Percentiles rank a stretch among this genome's conserved stretches.
Conservation (phyloP, 2,888 invertebrate genomes). For the Keiferia lycopersicella region DNA sequence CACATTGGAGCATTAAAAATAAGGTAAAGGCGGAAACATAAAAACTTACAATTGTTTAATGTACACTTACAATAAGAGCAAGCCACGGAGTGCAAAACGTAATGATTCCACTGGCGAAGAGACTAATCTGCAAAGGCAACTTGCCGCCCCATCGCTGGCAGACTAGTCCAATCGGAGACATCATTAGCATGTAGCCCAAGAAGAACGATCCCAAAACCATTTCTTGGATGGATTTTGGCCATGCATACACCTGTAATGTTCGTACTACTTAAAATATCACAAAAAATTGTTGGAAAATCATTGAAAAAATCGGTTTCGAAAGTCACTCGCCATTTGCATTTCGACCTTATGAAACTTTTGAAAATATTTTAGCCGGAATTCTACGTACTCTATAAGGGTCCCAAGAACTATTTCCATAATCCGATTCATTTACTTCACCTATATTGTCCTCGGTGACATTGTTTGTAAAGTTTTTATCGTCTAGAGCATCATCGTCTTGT, state of each 20-base stretch:
- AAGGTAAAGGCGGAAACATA: too few species aligned
- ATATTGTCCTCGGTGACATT: not conserved
- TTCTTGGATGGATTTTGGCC: slow-evolving; percentile 62
- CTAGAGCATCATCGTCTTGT: not conserved
- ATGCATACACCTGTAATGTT: slow-evolving; percentile 51
- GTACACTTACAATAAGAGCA: slow-evolving; percentile 48
- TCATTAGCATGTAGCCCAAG: slow-evolving; percentile 75
- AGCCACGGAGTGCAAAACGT: slow-evolving; percentile 56
- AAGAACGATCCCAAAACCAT: slow-evolving; percentile 73
- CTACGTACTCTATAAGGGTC: slow-evolving; percentile 37
- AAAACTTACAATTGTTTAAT: not conserved
- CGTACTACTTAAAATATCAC: too few species aligned
- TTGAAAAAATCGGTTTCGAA: too few species aligned
- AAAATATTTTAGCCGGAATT: too few species aligned
- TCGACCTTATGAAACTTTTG: too few species aligned
- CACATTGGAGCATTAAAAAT: too few species aligned
- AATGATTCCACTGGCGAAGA: slow-evolving; percentile 52
- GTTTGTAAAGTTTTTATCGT: not conserved
- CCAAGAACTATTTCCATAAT: slow-evolving; percentile 29
- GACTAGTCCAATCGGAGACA: slow-evolving; percentile 79
- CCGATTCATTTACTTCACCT: not conserved
- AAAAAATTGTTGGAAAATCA: too few species aligned
- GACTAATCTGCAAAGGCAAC: slow-evolving; percentile 68
- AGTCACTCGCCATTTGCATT: too few species aligned
- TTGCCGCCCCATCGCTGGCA: slow-evolving; percentile 84